Evolutionary conservation across 2,113 vertebrate genomes (phyloP).

Genomic region (Nestor notabilis): DNA sequence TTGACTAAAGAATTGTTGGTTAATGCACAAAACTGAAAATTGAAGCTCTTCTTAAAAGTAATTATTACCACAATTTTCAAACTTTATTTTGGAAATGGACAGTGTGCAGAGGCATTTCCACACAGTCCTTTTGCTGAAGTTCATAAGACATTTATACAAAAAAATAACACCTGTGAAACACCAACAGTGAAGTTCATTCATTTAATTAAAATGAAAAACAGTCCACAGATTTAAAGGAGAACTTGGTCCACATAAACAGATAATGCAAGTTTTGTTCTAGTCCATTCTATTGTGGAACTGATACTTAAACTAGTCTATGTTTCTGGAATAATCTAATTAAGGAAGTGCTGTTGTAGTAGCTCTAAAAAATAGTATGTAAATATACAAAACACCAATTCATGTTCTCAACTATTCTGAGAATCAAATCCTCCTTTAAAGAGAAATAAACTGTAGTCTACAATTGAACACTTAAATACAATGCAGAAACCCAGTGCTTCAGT

Average conservation of each 20-base stretch:
- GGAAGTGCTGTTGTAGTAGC: slow-evolving; percentile 11
- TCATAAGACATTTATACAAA: neutral
- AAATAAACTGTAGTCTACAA: slow-evolving; percentile 45
- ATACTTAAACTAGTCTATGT: slow-evolving; percentile 23
- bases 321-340: slow-evolving; percentile 40
- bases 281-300: slow-evolving; percentile 6
- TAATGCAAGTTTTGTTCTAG: slow-evolving; percentile 14
- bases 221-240: slow-evolving; percentile 67
- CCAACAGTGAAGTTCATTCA: slow-evolving; percentile 35
- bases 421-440: slow-evolving; percentile 71
- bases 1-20: neutral
- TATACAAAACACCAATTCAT: slow-evolving; percentile 33
- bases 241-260: slow-evolving; percentile 43
- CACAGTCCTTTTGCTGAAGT: neutral
- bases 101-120: slow-evolving; percentile 33
- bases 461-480: slow-evolving; percentile 44
- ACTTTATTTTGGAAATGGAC: slow-evolving; percentile 47
- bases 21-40: neutral
- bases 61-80: neutral
- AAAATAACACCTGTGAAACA: neutral
- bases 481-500: slow-evolving; percentile 46
- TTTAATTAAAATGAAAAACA: slow-evolving; percentile 61
- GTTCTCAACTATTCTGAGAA: slow-evolving; percentile 45
- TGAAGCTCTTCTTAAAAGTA: neutral
- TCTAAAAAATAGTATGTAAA: slow-evolving; percentile 42